Evolutionary conservation across 2,113 vertebrate species (phyloP).

Genomic region (Pedetes capensis): DNA sequence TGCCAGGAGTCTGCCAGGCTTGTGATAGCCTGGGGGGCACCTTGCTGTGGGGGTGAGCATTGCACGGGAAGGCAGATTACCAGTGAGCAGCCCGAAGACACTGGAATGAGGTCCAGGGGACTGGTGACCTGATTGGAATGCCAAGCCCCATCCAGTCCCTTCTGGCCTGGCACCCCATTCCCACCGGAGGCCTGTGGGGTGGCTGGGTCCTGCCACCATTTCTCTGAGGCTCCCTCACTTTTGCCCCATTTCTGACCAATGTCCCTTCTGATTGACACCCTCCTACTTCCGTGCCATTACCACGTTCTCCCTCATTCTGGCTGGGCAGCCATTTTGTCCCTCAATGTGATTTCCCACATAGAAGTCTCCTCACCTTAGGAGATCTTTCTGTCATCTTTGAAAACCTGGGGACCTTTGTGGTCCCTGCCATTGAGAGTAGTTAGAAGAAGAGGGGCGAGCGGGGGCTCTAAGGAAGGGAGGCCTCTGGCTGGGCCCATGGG

Average conservation of each 20-base stretch:
- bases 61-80: too few relatives aligned
- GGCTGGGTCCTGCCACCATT: background rate
- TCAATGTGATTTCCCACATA: background rate
- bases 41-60: too few relatives aligned
- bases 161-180: background rate
- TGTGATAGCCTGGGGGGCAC: background rate
- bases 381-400: background rate
- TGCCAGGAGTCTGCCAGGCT: background rate
- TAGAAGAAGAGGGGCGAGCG: background rate
- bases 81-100: too few relatives aligned
- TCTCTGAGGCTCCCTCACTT: background rate
- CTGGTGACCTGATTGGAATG: rapidly evolving
- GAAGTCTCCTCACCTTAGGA: background rate
- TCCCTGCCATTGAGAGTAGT: background rate
- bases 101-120: background rate
- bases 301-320: background rate
- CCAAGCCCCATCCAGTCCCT: too few relatives aligned
- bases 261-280: background rate
- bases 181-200: background rate
- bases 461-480: background rate
- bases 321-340: background rate
- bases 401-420: background rate
- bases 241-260: background rate
- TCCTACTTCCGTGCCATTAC: background rate
- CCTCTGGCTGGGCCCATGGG: background rate